Conservation (phyloP, 2,797 vertebrate genomes). For the Gymnoscopelus braueri region DNA sequence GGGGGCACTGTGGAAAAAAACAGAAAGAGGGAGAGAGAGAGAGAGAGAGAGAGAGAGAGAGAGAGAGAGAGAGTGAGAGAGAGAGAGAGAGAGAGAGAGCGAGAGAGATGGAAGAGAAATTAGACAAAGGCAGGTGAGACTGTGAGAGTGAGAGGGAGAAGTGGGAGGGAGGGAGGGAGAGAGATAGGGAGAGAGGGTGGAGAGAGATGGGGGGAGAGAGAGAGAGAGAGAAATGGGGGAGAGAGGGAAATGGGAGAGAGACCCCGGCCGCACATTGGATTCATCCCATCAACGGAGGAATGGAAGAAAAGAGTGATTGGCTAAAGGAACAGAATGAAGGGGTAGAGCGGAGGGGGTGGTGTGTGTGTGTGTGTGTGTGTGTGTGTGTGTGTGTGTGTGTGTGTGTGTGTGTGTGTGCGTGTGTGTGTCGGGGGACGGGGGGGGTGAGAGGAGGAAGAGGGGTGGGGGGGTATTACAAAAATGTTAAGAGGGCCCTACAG, state of each 20-base stretch:
- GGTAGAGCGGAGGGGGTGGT: conserved; percentile 46
- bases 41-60: neutral
- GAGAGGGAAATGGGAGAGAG: conserved; percentile 29
- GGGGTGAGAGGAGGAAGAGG: conserved; percentile 2
- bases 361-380: neutral
- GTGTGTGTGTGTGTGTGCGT: no score
- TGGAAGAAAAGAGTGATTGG: conserved; percentile 57
- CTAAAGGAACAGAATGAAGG: conserved; percentile 57
- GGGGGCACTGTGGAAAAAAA: neutral
- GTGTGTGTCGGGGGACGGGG: no score
- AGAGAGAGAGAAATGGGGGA: conserved; percentile 35
- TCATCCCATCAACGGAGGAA: conserved; percentile 58
- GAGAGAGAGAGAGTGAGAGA: conserved; percentile 34
- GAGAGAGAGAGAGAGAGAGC: conserved; percentile 27
- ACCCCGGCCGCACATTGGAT: conserved; percentile 56
- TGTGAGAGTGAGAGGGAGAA: no score
- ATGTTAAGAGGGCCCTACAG: conserved; percentile 80
- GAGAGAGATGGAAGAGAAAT: no score
- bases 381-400: no score
- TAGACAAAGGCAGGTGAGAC: no score
- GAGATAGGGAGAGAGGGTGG: neutral
- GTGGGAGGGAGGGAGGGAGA: neutral
- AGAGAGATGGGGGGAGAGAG: conserved; percentile 7
- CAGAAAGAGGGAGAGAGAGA: conserved; percentile 1
- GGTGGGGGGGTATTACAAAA: conserved; percentile 68